phyloP scores from a whole-genome alignment of 2,888 invertebrate species.

The Tetranychus truncatus region DNA sequence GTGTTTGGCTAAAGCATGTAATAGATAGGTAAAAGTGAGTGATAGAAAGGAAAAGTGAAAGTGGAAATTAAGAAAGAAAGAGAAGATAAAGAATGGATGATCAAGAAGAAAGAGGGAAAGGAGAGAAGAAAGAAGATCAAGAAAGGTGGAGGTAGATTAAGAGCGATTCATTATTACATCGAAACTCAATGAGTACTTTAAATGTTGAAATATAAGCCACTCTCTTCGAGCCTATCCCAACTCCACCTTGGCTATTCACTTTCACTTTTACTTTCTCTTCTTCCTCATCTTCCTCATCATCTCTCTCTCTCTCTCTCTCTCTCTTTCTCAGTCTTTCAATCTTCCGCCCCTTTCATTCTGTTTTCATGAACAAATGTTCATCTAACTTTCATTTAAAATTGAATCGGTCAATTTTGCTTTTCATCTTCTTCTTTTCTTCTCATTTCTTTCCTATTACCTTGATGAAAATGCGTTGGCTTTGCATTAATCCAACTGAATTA shows the following conservation, averaged over 20 bases:
- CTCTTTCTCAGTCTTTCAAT: slow-evolving; percentile 2
- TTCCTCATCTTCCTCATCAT: background rate
- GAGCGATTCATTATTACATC: background rate
- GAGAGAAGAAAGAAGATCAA: background rate
- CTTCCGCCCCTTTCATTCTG: background rate
- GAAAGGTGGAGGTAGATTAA: background rate
- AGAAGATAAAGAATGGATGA: background rate
- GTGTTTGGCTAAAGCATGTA: background rate
- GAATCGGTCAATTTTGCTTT: slow-evolving; percentile 3
- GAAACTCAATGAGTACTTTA: background rate
- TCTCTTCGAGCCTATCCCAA: background rate
- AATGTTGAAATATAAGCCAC: background rate
- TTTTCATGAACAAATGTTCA: background rate
- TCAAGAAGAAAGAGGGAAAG: background rate
- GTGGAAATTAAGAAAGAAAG: background rate
- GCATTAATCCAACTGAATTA: background rate
- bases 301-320: slow-evolving; percentile 15
- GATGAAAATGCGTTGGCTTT: background rate
- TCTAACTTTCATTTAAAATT: background rate
- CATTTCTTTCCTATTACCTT: background rate
- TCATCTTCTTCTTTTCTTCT: background rate
- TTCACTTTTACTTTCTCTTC: slow-evolving; percentile 2
- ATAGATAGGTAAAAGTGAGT: background rate
- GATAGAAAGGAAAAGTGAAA: slow-evolving; percentile 4
- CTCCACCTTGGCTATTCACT: slow-evolving; percentile 7